Base-by-base conservation (phyloP, 2,113 vertebrate species). In the Nyctibius bracteatus region DNA sequence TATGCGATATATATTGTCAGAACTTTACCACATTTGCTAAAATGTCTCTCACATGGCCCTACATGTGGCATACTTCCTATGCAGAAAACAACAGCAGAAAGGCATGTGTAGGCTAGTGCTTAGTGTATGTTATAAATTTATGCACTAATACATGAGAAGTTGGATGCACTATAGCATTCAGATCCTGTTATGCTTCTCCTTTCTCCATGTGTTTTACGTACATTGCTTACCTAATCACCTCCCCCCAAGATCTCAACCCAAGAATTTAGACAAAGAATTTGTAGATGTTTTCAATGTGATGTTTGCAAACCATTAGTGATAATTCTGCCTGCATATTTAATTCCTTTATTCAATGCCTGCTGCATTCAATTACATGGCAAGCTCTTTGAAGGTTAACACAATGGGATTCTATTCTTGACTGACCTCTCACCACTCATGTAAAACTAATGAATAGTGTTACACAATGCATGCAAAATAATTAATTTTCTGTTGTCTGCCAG, bases 371-470 rank as follows among this genome's bases (percentile, higher is more conserved):
- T 92, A 88, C 30, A 71, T 28, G 43, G 80, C 65, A 74, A 86
- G 77, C 59, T 88, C 55, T 93, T 81, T 74, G 88, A 92, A 81
- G 63, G 33, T 72, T 86, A 55, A n/a, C 73, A 81, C 77, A 94
- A 83, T 93, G 21, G 67, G 68, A 74, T 95, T 96, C 94, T 96
- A 74, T 90, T 96, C 82, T 81, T 95, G 59, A 74, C 62, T 93
- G 91, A 94, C 92, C 94, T 94, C 83, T 94, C 51, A 43, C 43
- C 46, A 47, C 57, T 95, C 62, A 83, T 81, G 86, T 77, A 91
- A 92, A 93, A 73, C 79, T 92, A 88, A 94, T 90, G 92, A 90
- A 88, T 85, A 65, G 43, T 41, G 46, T 78, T 83, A 70, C 21
- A 86, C 51, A 90, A 51, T 88, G 37, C 67, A 55, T 88, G 72